Percentiles rank a stretch among this genome's conserved stretches.
Evolutionary conservation across 2,797 vertebrate species (phyloP).

Genomic region (Scyliorhinus canicula): DNA sequence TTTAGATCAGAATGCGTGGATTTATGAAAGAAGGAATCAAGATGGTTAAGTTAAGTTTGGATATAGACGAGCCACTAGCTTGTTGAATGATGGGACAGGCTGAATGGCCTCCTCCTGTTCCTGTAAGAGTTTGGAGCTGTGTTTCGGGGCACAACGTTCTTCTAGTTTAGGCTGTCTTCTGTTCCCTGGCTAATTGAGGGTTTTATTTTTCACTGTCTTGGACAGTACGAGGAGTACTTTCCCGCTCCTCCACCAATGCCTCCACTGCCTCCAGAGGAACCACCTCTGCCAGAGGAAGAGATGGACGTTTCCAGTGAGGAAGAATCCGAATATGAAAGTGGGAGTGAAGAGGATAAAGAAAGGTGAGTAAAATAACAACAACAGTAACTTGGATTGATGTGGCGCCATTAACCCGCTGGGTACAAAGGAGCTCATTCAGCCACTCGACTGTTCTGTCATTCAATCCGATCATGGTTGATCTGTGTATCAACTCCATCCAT

Average conservation of each 20-base stretch:
- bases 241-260: slow-evolving; percentile 72
- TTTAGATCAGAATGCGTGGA: not conserved
- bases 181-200: slow-evolving; percentile 4
- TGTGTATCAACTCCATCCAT: not conserved
- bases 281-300: slow-evolving; percentile 79
- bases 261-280: slow-evolving; percentile 75
- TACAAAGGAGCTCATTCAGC: not conserved
- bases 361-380: slow-evolving; percentile 57
- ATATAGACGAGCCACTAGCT: not conserved
- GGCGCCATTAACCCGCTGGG: not conserved
- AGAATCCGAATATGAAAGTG: slow-evolving; percentile 92
- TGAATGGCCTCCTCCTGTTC: not conserved
- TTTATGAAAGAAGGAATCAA: not conserved
- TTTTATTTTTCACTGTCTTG: slow-evolving; percentile 23
- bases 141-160: not conserved
- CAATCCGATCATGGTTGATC: not conserved
- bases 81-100: not conserved
- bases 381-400: not conserved
- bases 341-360: slow-evolving; percentile 81
- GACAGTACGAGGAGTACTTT: slow-evolving; percentile 71
- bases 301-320: slow-evolving; percentile 68
- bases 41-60: not conserved
- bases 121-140: not conserved
- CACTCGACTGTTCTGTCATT: not conserved
- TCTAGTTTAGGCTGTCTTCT: not conserved